Evolutionary conservation across 2,113 vertebrate species (phyloP).

Genomic region (Porphyrio hochstetteri): DNA sequence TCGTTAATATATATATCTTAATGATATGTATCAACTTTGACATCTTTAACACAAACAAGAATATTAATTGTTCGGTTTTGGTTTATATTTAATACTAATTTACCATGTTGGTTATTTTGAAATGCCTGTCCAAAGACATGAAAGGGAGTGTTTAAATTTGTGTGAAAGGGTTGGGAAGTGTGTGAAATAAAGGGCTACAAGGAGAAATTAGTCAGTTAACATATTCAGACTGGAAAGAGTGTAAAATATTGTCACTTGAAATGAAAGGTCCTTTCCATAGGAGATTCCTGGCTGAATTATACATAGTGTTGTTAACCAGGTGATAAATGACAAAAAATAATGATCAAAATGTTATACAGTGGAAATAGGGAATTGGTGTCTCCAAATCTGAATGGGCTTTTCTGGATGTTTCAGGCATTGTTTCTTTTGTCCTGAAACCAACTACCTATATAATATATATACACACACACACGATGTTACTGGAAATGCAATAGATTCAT

Average conservation of each 20-base stretch:
- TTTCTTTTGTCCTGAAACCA: neutral
- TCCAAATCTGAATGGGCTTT: neutral
- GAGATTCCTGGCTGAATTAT: neutral
- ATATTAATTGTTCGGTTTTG: neutral
- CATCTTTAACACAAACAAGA: neutral
- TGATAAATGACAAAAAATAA: neutral
- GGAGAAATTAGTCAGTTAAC: neutral
- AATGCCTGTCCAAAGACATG: fast-evolving
- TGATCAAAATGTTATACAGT: neutral
- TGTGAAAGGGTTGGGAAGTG: neutral
- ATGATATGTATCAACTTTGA: neutral
- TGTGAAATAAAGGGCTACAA: neutral
- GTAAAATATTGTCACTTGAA: neutral
- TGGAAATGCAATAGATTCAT: neutral
- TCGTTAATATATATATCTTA: neutral
- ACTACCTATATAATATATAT: too few relatives aligned
- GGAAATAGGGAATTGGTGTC: neutral
- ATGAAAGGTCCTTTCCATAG: neutral
- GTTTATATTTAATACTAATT: neutral
- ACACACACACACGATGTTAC: too few relatives aligned
- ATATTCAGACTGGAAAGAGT: neutral
- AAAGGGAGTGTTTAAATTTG: neutral
- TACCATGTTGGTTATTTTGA: neutral
- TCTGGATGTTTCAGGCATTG: neutral
- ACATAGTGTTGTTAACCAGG: neutral